phyloP scores from a whole-genome alignment of 2,888 invertebrate genomes.

The Heliconius sara region DNA sequence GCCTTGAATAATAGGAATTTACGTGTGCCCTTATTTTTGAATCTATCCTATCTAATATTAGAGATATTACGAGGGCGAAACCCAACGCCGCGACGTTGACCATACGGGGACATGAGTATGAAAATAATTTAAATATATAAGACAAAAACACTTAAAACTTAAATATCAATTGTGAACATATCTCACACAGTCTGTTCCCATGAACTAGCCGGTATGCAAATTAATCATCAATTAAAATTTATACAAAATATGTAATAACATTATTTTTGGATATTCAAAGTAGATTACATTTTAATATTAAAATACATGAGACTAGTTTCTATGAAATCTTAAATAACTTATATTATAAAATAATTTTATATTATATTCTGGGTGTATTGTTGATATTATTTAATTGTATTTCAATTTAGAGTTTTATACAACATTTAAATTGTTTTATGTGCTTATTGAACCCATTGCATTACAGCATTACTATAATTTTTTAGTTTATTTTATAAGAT shows the following conservation, averaged over 20 bases:
- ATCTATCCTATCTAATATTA: too few species aligned
- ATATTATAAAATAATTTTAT: not conserved
- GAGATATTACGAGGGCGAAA: not conserved
- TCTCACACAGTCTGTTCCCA: not conserved
- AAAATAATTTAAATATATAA: not conserved
- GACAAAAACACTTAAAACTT: not conserved
- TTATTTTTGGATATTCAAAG: not conserved
- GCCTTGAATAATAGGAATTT: constrained; percentile 34
- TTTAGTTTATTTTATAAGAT: too few species aligned
- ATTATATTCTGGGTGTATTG: not conserved
- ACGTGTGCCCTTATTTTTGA: not conserved
- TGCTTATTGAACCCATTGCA: too few species aligned
- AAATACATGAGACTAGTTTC: too few species aligned
- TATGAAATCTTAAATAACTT: not conserved
- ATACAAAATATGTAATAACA: not conserved
- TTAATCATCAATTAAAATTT: constrained; percentile 6
- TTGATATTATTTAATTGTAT: not conserved
- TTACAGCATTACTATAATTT: too few species aligned
- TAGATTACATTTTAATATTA: constrained; percentile 1
- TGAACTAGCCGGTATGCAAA: constrained; percentile 3
- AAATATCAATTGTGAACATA: not conserved
- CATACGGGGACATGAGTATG: not conserved
- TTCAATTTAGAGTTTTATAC: too few species aligned
- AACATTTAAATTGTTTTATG: too few species aligned
- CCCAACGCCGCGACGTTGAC: not conserved